Percentiles rank a stretch among this genome's conserved stretches.
Conservation (phyloP, 2,888 invertebrate genomes). For the Malthinus seriepunctatus region DNA sequence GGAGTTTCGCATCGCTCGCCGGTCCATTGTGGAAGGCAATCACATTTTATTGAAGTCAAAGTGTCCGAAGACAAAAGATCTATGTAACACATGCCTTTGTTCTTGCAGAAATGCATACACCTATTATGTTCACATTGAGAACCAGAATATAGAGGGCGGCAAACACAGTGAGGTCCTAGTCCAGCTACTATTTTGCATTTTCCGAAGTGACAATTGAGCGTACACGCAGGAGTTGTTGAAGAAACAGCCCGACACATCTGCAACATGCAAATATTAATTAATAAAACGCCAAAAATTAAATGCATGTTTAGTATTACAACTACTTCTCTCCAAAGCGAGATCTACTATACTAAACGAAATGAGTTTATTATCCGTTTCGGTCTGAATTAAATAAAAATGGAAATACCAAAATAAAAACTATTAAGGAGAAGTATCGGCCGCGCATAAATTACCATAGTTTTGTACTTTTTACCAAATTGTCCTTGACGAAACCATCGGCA, state of each 20-base stretch:
- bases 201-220: slow-evolving; percentile 64
- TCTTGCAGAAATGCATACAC: slow-evolving; percentile 70
- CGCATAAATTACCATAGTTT: slow-evolving; percentile 7
- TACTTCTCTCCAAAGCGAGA: background rate
- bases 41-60: slow-evolving; percentile 55
- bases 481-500: slow-evolving; percentile 50
- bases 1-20: slow-evolving; percentile 68
- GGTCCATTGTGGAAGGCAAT: slow-evolving; percentile 66
- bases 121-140: slow-evolving; percentile 69
- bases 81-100: slow-evolving; percentile 63
- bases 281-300: too few relatives aligned
- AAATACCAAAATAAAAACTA: slow-evolving; percentile 13
- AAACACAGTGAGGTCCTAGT: slow-evolving; percentile 65
- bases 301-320: too few relatives aligned
- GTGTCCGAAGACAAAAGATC: slow-evolving; percentile 42
- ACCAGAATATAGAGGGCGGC: slow-evolving; percentile 67
- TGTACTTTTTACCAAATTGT: slow-evolving; percentile 47
- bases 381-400: slow-evolving; percentile 20
- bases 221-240: slow-evolving; percentile 51
- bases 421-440: slow-evolving; percentile 10
- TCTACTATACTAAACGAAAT: background rate
- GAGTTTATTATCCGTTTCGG: background rate
- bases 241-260: slow-evolving; percentile 49
- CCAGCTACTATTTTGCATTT: slow-evolving; percentile 58
- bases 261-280: slow-evolving; percentile 46